Percentiles rank a stretch among this genome's conserved stretches.
These are phyloP conservation scores for Rhopilema esculentum DNA, from an alignment of 30 jellyfish, hydroid and myxozoan species.

Conservation along the genomic window DNA sequence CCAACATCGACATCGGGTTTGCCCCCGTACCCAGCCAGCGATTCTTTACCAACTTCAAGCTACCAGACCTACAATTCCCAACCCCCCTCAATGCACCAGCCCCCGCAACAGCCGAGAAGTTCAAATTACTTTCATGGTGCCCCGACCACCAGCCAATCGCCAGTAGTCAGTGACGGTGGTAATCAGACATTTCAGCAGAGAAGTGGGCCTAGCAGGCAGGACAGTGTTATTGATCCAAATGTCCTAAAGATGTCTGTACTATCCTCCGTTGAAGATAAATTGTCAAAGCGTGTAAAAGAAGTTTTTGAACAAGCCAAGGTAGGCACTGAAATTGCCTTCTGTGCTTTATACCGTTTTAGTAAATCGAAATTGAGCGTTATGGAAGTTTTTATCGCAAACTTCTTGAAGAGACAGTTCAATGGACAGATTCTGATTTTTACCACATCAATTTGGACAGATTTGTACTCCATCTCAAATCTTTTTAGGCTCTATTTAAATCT, in stretches of 20 bases:
- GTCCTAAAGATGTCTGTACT: constrained; percentile 77
- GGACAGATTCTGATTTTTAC: neutral
- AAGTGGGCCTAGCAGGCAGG: constrained; percentile 68
- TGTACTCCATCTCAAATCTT: no score
- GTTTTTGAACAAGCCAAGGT: constrained; percentile 92
- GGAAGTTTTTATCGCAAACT: neutral
- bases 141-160: constrained; percentile 20
- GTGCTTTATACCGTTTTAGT: no score
- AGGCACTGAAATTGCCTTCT: no score
- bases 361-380: no score
- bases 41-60: constrained; percentile 52
- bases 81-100: constrained; percentile 49
- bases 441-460: no score
- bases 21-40: constrained; percentile 58
- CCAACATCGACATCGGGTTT: constrained; percentile 20
- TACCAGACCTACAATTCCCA: constrained; percentile 41
- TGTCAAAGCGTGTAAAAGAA: constrained; percentile 88
- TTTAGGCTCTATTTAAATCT: no score
- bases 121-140: constrained; percentile 19
- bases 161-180: constrained; percentile 45
- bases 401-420: neutral
- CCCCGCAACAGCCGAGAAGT: constrained; percentile 33
- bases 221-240: constrained; percentile 76
- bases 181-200: constrained; percentile 58
- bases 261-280: constrained; percentile 93